Evolutionary conservation across 1,140 invertebrate genomes (phyloP), one percentile per base, ranked within the genome.

Genomic region (Diorhabda elongata): DNA sequence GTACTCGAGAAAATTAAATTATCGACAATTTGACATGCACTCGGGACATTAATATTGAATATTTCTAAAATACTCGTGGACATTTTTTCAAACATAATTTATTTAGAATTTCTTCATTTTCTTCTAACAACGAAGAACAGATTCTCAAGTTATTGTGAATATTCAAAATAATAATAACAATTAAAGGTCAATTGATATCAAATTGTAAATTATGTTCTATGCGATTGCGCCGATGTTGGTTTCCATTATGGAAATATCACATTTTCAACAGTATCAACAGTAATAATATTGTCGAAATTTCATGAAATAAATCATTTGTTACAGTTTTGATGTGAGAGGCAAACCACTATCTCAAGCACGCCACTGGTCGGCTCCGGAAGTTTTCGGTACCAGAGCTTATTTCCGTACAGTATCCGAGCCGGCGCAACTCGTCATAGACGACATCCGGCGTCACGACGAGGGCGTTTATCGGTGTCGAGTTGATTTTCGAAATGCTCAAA

Each of bases 381-480:
- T 92, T 73, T 93, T 94, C 81, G 91, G 91, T 47, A 87, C 89
- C 57, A 86, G 92, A 68, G 92, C 92, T 57, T 89, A 90, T 82
- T 93, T 94, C 83, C 85, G 88, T 66, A 87, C 89, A 52, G 84
- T 87, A 58, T 87, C 88, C 42, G 84, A 88, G 64, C 90, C 91
- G 58, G 92, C 92, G 61, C 87, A 89, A 64, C 86, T 95, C 70
- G 85, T 89, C 73, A 84, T 93, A 66, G 87, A 92, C 75, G 89
- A 92, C 81, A 89, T 94, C 69, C 90, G 91, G 78, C 85, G 89
- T 52, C 88, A 91, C 79, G 94, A 96, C 81, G 91, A 93, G 77
- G 93, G 93, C 58, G 87, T 93, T 69, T 96, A 95, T 82, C 85
- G 92, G 64, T 96, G 94, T 82, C 83, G 93, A 72, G 92, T 95